Conservation (phyloP, 2,113 vertebrate genomes). For the Cheirogaleus medius region DNA sequence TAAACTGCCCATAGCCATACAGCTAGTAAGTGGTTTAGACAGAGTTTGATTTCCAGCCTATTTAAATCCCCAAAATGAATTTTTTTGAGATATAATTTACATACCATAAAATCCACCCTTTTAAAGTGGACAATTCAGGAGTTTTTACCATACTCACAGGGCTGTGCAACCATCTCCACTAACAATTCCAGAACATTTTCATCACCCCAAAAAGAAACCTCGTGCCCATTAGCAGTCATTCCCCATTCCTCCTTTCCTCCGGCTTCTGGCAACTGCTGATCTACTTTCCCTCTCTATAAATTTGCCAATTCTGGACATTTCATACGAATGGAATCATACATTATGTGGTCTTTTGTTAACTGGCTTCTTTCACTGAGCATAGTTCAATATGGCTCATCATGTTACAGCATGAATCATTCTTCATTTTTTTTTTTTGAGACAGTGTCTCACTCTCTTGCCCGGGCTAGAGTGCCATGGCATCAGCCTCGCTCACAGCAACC, state of each 20-base stretch:
- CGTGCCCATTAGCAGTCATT: not conserved
- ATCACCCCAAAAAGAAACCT: not conserved
- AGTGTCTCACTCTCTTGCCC: no score
- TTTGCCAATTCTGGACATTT: not conserved
- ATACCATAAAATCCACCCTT: not conserved
- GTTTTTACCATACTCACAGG: not conserved
- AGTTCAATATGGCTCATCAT: not conserved
- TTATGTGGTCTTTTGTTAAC: not conserved
- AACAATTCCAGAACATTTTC: not conserved
- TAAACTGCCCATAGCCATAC: not conserved
- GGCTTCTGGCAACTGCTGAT: not conserved
- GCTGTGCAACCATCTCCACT: not conserved
- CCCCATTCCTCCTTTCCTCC: accelerated
- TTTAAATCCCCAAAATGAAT: not conserved
- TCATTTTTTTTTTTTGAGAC: not conserved
- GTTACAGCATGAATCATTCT: not conserved
- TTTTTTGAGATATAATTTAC: not conserved
- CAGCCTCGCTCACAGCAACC: no score
- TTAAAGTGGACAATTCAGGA: not conserved
- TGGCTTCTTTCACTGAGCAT: not conserved
- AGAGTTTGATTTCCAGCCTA: not conserved
- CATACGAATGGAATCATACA: not conserved
- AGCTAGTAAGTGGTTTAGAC: not conserved
- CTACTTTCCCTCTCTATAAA: not conserved
- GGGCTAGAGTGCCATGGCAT: no score